Evolutionary conservation across 2,888 invertebrate species (phyloP).

Genomic region (Platycheirus albimanus): DNA sequence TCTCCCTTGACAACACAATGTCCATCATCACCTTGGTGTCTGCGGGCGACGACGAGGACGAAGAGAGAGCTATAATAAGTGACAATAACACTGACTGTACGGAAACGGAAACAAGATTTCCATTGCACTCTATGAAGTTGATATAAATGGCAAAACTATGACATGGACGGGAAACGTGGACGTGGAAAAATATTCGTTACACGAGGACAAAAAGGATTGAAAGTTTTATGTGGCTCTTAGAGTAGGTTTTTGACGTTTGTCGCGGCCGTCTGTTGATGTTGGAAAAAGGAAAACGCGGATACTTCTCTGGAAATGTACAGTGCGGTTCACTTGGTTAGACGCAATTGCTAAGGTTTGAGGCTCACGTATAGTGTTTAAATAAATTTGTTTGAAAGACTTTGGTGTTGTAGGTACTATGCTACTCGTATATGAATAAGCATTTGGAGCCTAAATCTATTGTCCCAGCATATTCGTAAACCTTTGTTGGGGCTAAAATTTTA

Average conservation of each 20-base stretch:
- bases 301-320: not conserved
- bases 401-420: too few relatives aligned
- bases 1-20: slow-evolving; percentile 57
- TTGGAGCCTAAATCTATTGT: too few relatives aligned
- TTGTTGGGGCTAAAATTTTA: too few relatives aligned
- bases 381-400: too few relatives aligned
- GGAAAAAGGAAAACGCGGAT: not conserved
- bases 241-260: slow-evolving; percentile 36
- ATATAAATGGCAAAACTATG: not conserved
- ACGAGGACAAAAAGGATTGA: slow-evolving; percentile 33
- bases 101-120: not conserved
- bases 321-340: not conserved
- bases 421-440: too few relatives aligned
- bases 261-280: not conserved
- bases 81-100: slow-evolving; percentile 28
- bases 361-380: too few relatives aligned
- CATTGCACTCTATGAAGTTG: not conserved
- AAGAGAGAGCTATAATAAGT: too few relatives aligned
- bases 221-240: slow-evolving; percentile 52
- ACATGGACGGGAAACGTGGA: too few relatives aligned
- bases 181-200: slow-evolving; percentile 45
- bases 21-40: slow-evolving; percentile 47
- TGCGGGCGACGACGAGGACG: not conserved
- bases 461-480: too few relatives aligned
- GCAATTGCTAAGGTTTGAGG: too few relatives aligned